Evolutionary conservation across 1,140 invertebrate genomes (phyloP).

Genomic region (Coptotermes formosanus): DNA sequence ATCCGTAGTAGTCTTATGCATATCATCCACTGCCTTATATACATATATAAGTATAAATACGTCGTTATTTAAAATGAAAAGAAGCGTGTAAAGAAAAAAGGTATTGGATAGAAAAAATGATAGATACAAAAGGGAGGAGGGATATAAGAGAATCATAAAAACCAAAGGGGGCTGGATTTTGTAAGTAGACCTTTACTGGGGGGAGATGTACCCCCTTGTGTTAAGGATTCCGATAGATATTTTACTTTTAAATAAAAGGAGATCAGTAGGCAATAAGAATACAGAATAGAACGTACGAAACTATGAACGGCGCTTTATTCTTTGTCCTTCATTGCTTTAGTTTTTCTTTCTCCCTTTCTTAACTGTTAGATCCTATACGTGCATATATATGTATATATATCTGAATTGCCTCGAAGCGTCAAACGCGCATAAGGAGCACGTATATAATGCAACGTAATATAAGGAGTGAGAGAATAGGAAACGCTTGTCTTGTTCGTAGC

Average conservation of each 20-base stretch:
- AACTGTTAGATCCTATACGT: not conserved
- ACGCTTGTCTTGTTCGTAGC: not conserved
- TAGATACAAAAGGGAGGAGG: not conserved
- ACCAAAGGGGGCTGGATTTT: constrained; percentile 1
- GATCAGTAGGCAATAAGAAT: not conserved
- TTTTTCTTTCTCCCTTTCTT: not conserved
- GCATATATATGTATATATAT: not conserved
- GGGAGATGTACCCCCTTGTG: not conserved
- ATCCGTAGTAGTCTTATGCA: not conserved
- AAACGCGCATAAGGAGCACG: not conserved
- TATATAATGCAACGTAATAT: not conserved
- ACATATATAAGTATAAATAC: not conserved
- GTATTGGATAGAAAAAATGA: not conserved
- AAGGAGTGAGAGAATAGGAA: not conserved
- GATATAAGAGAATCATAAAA: not conserved
- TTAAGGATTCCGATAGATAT: constrained; percentile 5
- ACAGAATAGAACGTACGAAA: not conserved
- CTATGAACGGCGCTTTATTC: not conserved
- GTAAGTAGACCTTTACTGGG: not conserved
- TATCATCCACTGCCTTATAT: not conserved
- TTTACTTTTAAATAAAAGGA: not conserved
- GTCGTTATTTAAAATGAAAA: constrained; percentile 4
- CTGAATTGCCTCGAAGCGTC: not conserved
- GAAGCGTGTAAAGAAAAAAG: not conserved
- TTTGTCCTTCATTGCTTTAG: not conserved